Percentiles rank a stretch among this genome's conserved stretches.
These are phyloP conservation scores for Emydura subglobosa DNA, from an alignment of 2,113 vertebrate genomes.

Conservation along the genomic window DNA sequence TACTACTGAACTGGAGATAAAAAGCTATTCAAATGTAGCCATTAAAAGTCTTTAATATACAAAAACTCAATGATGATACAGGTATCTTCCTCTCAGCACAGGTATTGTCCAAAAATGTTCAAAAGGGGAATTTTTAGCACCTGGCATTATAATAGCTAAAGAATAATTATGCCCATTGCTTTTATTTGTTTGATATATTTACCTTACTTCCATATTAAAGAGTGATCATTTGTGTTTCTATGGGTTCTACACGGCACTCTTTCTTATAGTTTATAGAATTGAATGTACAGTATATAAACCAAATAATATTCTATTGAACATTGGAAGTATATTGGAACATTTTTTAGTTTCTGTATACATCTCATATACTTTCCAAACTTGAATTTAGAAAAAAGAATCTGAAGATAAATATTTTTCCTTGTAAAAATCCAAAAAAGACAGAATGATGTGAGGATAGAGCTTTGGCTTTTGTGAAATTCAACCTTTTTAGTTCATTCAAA, in stretches of 20 bases:
- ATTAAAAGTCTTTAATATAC: not conserved
- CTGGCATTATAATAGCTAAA: not conserved
- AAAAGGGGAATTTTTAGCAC: not conserved
- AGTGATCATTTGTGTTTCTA: not conserved
- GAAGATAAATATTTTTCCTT: constrained; percentile 12
- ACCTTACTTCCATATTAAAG: constrained; percentile 1
- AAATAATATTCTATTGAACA: not conserved
- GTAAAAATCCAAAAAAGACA: constrained; percentile 18
- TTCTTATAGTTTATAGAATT: not conserved
- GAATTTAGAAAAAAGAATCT: constrained; percentile 1
- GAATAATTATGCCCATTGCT: not conserved
- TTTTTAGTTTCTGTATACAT: not conserved
- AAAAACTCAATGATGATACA: not conserved
- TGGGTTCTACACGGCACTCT: not conserved
- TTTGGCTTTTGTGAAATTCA: constrained; percentile 13
- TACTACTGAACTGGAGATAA: not conserved
- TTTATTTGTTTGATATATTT: not conserved
- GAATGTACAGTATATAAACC: not conserved
- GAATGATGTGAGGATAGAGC: not conserved
- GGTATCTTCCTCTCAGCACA: not conserved
- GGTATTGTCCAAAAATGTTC: not conserved
- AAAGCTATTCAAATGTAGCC: not conserved
- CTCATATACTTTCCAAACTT: not conserved
- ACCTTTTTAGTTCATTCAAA: not conserved
- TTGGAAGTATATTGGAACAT: not conserved